Evolutionary conservation across 2,113 vertebrate genomes (phyloP).

Genomic region (Stictonetta naevosa): DNA sequence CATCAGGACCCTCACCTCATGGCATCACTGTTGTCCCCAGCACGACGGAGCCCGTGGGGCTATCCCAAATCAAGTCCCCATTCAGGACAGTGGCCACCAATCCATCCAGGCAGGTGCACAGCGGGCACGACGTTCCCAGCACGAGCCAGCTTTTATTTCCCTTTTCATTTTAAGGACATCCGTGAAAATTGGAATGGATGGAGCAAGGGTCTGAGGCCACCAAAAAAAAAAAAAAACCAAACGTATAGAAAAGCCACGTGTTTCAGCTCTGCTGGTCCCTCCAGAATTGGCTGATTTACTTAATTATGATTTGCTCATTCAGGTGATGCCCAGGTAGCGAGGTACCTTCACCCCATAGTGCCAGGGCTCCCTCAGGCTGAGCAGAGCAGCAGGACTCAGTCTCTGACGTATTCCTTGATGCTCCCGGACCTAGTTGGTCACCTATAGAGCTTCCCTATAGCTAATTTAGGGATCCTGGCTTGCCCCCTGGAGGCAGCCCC

Average conservation of each 20-base stretch:
- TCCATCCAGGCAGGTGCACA: background rate
- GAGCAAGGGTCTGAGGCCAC: background rate
- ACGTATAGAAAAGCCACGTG: rapidly evolving
- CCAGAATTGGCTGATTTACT: background rate
- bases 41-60: background rate
- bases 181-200: background rate
- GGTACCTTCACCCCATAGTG: background rate
- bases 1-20: background rate
- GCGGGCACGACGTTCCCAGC: background rate
- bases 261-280: background rate
- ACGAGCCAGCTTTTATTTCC: background rate
- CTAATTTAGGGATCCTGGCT: constrained; percentile 48
- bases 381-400: rapidly evolving
- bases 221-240: rapidly evolving
- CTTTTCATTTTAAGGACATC: background rate
- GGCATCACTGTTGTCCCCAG: background rate
- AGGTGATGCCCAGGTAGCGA: background rate
- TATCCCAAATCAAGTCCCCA: background rate
- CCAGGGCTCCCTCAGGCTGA: rapidly evolving
- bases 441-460: background rate
- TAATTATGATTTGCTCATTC: too few species aligned
- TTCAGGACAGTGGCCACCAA: background rate
- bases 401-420: background rate
- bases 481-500: constrained; percentile 67
- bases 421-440: background rate